Conservation (phyloP, 2,888 invertebrate genomes). For the Ctena decussata region DNA sequence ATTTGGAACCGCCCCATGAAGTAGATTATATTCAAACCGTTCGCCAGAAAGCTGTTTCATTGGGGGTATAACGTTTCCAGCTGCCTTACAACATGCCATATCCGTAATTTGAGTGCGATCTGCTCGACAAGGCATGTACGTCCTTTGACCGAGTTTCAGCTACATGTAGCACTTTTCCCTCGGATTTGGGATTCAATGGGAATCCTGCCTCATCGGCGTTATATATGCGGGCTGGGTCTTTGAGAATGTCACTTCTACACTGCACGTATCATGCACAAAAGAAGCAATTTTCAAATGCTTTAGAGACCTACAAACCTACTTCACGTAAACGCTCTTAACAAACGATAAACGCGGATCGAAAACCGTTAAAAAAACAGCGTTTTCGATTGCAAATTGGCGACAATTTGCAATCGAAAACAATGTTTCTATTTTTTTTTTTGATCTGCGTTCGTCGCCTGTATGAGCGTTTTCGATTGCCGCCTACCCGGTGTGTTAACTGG, state of each 20-base stretch:
- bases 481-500: not conserved
- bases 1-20: conserved; percentile 24
- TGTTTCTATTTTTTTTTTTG: too few species aligned
- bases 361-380: too few species aligned
- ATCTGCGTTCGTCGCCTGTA: too few species aligned
- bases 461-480: too few species aligned
- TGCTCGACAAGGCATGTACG: conserved; percentile 22
- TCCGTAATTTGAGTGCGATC: conserved; percentile 60
- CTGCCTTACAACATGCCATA: conserved; percentile 48
- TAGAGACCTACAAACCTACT: too few species aligned
- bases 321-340: too few species aligned
- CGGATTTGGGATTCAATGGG: conserved; percentile 11
- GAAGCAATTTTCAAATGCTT: too few species aligned
- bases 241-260: too few species aligned
- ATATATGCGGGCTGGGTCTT: not conserved
- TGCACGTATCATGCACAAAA: too few species aligned
- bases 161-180: conserved; percentile 23
- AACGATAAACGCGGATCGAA: too few species aligned
- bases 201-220: conserved; percentile 45
- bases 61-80: conserved; percentile 42
- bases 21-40: conserved; percentile 33
- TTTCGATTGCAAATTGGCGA: too few species aligned
- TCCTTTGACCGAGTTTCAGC: conserved; percentile 21
- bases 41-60: conserved; percentile 51
- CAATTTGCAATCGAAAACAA: too few species aligned